Evolutionary conservation across 2,888 invertebrate genomes (phyloP).

Genomic region (Hoplodrina blanda): DNA sequence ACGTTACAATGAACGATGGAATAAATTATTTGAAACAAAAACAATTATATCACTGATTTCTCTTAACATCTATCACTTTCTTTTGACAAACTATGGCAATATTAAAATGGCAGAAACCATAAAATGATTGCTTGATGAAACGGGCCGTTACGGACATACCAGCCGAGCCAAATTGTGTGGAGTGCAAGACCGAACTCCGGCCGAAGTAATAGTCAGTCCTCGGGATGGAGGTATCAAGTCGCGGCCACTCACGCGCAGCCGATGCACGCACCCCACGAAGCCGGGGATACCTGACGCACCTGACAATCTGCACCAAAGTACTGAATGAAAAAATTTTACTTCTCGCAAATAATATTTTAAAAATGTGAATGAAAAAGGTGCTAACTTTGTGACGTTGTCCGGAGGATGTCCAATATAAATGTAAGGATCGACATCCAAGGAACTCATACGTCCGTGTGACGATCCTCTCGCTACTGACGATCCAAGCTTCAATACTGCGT

Average conservation of each 20-base stretch:
- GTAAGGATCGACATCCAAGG: conserved; percentile 84
- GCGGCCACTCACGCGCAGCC: conserved; percentile 92
- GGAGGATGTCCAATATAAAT: conserved; percentile 85
- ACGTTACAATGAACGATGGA: neutral
- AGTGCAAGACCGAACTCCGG: conserved; percentile 83
- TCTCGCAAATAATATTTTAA: neutral
- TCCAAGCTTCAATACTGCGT: conserved; percentile 82
- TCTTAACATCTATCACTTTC: neutral
- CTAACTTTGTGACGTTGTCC: conserved; percentile 85
- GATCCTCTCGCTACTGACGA: conserved; percentile 80
- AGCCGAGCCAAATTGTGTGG: conserved; percentile 84
- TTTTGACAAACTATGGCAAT: neutral
- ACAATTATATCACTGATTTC: conserved; percentile 2
- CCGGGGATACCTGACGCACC: conserved; percentile 94
- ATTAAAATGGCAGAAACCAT: conserved; percentile 3
- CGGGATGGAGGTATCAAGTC: conserved; percentile 91
- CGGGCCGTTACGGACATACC: conserved; percentile 78
- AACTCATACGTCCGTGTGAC: conserved; percentile 84
- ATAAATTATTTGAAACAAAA: conserved; percentile 25
- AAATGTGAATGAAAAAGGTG: conserved; percentile 22
- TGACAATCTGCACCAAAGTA: conserved; percentile 90
- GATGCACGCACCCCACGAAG: conserved; percentile 95
- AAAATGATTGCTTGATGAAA: neutral
- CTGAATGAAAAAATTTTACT: neutral
- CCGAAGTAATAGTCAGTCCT: conserved; percentile 81